Conservation (phyloP, 2,888 invertebrate species). For the Salpingus planirostris region DNA sequence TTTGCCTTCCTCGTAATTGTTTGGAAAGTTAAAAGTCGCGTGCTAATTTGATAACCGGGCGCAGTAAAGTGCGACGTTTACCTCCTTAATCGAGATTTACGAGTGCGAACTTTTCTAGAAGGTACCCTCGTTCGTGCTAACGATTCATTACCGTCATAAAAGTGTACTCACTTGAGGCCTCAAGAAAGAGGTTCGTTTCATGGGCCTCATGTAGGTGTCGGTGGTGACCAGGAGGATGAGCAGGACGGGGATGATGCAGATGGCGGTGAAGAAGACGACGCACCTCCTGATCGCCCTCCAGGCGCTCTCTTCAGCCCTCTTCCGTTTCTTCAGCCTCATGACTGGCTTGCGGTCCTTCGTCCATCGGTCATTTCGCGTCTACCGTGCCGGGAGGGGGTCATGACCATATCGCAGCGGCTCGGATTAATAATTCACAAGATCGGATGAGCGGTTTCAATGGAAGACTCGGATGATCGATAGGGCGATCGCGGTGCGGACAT, state of each 20-base stretch:
- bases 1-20: too few relatives aligned
- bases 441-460: too few relatives aligned
- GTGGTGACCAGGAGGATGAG: slow-evolving; percentile 53
- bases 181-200: slow-evolving; percentile 18
- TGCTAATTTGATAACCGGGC: too few relatives aligned
- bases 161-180: slow-evolving; percentile 46
- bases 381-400: too few relatives aligned
- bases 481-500: too few relatives aligned
- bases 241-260: slow-evolving; percentile 51
- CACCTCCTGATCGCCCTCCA: slow-evolving; percentile 46
- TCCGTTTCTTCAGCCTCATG: slow-evolving; percentile 41
- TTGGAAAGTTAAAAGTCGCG: too few relatives aligned
- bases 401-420: slow-evolving; percentile 10
- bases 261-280: slow-evolving; percentile 51
- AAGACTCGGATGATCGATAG: too few relatives aligned
- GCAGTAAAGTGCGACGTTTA: too few relatives aligned
- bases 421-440: slow-evolving; percentile 13
- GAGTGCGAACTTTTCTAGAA: too few relatives aligned
- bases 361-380: slow-evolving; percentile 2
- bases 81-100: too few relatives aligned
- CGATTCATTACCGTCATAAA: too few relatives aligned
- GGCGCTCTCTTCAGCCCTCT: slow-evolving; percentile 36
- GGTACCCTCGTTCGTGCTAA: too few relatives aligned
- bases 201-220: slow-evolving; percentile 53
- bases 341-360: slow-evolving; percentile 1